Evolutionary conservation across 2,797 vertebrate genomes (phyloP).

Genomic region (Trachops cirrhosus): DNA sequence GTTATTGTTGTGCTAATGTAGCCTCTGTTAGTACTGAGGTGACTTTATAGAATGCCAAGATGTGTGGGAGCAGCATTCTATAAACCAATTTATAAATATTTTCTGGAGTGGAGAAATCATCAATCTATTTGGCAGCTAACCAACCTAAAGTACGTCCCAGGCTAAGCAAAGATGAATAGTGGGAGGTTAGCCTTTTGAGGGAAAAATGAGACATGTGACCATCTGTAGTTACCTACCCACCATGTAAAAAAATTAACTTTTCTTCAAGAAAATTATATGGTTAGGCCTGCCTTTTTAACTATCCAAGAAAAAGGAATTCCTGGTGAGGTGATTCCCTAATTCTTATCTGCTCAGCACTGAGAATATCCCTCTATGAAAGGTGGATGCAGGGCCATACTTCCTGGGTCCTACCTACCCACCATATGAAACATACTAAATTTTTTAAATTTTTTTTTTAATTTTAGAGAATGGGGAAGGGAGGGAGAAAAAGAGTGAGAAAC

Average conservation of each 20-base stretch:
- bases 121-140: conserved; percentile 59
- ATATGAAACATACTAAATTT: not conserved
- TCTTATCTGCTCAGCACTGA: not conserved
- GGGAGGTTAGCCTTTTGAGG: not conserved
- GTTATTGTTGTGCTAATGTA: conserved; percentile 55
- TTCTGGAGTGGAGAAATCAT: conserved; percentile 51
- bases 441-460: not conserved
- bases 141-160: not conserved
- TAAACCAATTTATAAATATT: conserved; percentile 71
- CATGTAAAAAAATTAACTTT: conserved; percentile 30
- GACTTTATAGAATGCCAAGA: conserved; percentile 39
- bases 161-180: conserved; percentile 36
- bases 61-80: conserved; percentile 36
- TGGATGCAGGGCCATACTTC: not conserved
- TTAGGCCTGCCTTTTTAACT: not conserved
- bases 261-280: conserved; percentile 11
- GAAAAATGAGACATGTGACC: not conserved
- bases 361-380: not conserved
- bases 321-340: not conserved
- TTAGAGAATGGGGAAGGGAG: not conserved
- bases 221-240: not conserved
- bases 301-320: not conserved
- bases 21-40: conserved; percentile 14
- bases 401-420: not conserved
- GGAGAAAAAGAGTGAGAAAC: not conserved